A percentile compares a stretch with the other conserved stretches of the same genome.
Evolutionary conservation across 2,888 invertebrate species (phyloP).

Genomic region (Chymomyza fuscimana): DNA sequence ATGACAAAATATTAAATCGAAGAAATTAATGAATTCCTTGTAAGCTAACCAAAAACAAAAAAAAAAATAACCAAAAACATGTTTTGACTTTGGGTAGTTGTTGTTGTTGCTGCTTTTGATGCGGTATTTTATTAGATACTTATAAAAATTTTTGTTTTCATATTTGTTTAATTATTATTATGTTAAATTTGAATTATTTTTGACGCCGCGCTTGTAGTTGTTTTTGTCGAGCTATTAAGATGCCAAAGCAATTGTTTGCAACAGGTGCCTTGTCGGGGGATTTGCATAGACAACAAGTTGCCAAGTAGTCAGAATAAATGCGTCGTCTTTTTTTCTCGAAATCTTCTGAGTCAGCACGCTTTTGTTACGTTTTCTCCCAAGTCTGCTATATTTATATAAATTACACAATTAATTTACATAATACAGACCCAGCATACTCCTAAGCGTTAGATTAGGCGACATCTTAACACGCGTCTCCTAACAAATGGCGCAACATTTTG

Average conservation of each 20-base stretch:
- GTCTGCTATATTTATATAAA: conserved; percentile 50
- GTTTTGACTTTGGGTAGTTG: conserved; percentile 32
- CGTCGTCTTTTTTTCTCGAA: conserved; percentile 32
- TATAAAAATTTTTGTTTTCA: conserved; percentile 53
- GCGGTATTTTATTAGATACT: conserved; percentile 48
- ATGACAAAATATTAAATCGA: conserved; percentile 63
- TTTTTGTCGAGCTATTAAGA: conserved; percentile 9
- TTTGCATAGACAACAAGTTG: conserved; percentile 53
- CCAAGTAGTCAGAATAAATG: background rate
- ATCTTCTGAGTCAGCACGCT: conserved; percentile 49
- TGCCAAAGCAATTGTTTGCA: conserved; percentile 5
- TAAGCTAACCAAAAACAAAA: conserved; percentile 43
- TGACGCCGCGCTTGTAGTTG: conserved; percentile 30
- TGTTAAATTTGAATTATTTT: conserved; percentile 52
- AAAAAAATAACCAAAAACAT: background rate
- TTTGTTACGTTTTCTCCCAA: conserved; percentile 22
- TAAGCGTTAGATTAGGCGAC: conserved; percentile 42
- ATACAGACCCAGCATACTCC: conserved; percentile 44
- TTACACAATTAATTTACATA: conserved; percentile 64
- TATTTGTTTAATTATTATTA: conserved; percentile 60
- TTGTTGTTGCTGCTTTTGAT: background rate
- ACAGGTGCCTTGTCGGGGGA: conserved; percentile 49
- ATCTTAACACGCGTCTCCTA: conserved; percentile 9
- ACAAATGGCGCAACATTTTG: conserved; percentile 21
- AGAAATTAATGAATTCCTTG: conserved; percentile 71